These are phyloP conservation scores for Meteorus cinctellus DNA, from an alignment of 2,888 invertebrate species.

Conservation along the genomic window DNA sequence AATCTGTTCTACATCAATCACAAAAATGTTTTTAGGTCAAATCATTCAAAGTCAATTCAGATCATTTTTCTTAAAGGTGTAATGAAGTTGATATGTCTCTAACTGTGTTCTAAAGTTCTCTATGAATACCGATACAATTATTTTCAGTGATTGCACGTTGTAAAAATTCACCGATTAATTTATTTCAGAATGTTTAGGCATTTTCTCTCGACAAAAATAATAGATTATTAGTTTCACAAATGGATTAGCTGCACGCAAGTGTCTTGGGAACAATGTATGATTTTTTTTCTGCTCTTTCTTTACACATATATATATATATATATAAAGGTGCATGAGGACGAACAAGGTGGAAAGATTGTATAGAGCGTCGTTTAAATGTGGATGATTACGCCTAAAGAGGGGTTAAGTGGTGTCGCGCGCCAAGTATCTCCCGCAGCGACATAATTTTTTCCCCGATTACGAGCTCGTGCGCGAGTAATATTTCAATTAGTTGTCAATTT, in stretches of 20 bases:
- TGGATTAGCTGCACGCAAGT: slow-evolving; percentile 23
- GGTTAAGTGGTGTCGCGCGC: slow-evolving; percentile 27
- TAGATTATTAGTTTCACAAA: slow-evolving; percentile 14
- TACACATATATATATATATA: not conserved
- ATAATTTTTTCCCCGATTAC: slow-evolving; percentile 60
- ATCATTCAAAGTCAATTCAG: no score
- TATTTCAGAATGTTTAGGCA: not conserved
- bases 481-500: slow-evolving; percentile 72
- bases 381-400: slow-evolving; percentile 43
- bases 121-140: not conserved
- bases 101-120: no score
- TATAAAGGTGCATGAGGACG: not conserved
- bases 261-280: slow-evolving; percentile 20
- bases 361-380: slow-evolving; percentile 20
- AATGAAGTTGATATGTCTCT: no score
- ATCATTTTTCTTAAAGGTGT: no score
- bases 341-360: slow-evolving; percentile 18
- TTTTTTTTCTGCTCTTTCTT: not conserved
- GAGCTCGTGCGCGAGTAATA: slow-evolving; percentile 63
- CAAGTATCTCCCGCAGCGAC: slow-evolving; percentile 50
- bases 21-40: no score
- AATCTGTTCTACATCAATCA: no score
- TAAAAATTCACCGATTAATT: not conserved
- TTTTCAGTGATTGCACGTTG: not conserved
- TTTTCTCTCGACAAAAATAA: slow-evolving; percentile 6